Evolutionary conservation across 2,888 invertebrate genomes (phyloP).

Genomic region (Ormyrus labotus): DNA sequence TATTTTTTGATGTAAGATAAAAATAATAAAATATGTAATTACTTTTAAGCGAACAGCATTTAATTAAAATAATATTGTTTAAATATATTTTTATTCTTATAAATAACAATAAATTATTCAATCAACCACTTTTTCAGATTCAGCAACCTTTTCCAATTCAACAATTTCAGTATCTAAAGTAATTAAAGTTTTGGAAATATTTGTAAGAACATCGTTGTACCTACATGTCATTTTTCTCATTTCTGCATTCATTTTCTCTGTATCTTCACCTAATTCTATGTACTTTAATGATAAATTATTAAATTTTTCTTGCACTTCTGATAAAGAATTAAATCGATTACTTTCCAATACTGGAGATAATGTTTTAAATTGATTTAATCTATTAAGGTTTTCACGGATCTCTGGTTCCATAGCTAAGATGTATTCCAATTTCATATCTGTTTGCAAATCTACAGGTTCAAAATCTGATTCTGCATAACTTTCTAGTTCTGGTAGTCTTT

Average conservation of each 20-base stretch:
- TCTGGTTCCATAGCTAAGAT: slow-evolving; percentile 76
- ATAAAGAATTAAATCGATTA: slow-evolving; percentile 73
- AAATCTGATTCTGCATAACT: slow-evolving; percentile 75
- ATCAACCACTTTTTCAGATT: slow-evolving; percentile 70
- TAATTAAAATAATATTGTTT: slow-evolving; percentile 56
- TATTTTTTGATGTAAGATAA: slow-evolving; percentile 71
- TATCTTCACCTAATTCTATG: slow-evolving; percentile 73
- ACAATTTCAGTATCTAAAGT: slow-evolving; percentile 75
- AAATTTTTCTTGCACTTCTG: slow-evolving; percentile 75
- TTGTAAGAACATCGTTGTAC: slow-evolving; percentile 76
- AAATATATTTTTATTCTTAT: slow-evolving; percentile 52
- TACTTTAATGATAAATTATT: slow-evolving; percentile 73
- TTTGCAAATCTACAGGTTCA: slow-evolving; percentile 75
- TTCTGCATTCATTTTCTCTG: slow-evolving; percentile 71
- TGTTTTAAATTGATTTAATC: slow-evolving; percentile 73
- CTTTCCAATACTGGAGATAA: slow-evolving; percentile 75
- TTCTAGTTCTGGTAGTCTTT: slow-evolving; percentile 76
- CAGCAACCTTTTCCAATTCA: slow-evolving; percentile 74
- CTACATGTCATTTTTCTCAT: slow-evolving; percentile 75
- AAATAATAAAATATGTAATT: slow-evolving; percentile 62
- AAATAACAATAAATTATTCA: slow-evolving; percentile 53
- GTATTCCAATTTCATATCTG: slow-evolving; percentile 76
- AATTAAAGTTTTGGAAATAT: slow-evolving; percentile 76
- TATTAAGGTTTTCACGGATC: slow-evolving; percentile 72
- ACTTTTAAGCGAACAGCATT: slow-evolving; percentile 54